Base-by-base conservation (phyloP, 2,113 vertebrate genomes). In the Speoplatyrhinus poulsoni region DNA sequence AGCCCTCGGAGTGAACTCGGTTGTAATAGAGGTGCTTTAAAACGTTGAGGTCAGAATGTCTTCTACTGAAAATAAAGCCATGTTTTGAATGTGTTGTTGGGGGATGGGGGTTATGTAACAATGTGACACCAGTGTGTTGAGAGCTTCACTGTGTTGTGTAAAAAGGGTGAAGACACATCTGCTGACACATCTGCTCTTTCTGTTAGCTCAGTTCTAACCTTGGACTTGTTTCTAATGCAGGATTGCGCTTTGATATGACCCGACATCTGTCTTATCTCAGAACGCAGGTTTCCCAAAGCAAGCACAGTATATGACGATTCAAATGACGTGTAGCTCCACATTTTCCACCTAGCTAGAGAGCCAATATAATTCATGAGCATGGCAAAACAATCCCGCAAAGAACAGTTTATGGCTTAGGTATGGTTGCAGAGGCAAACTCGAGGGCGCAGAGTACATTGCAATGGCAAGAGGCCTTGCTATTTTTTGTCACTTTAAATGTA, bases 401-500 rank as follows among this genome's bases (percentile, higher is more conserved):
- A 8, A 6, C 36, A 41, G 36, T 41, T 41, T 8, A 41, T 41
- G 36, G 36, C 36, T 41, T 41, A 41, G 5, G 4, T 41, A 41
- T 41, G 36, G 36, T 41, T 53, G 19, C 46, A 8, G 15, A 46
- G 48, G 49, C 12, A 36, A 60, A 67, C 57, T 41, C 47, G 32
- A 19, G 60, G 63, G 13, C 15, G 17, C 5, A 36, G 17, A 60
- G 9, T 41, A 47, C 58, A 41, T 8, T 11, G 2, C 17, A 16
- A 47, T 11, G 15, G 46, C 19, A 7, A 46, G 26, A 36, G 55
- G 62, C 46, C 2, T 32, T 12, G 57, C 13, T 55, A 11, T 61
- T 56, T 19, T 1, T 19, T 11, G 16, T 59, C 41, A 82, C 48
- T 71, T 79, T 69, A 79, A 64, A 60, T 66, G 64, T 59, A 67